A percentile compares a stretch with the other conserved stretches of the same genome.
Conservation (phyloP, 2,888 invertebrate species). For the Periphyllus acericola region DNA sequence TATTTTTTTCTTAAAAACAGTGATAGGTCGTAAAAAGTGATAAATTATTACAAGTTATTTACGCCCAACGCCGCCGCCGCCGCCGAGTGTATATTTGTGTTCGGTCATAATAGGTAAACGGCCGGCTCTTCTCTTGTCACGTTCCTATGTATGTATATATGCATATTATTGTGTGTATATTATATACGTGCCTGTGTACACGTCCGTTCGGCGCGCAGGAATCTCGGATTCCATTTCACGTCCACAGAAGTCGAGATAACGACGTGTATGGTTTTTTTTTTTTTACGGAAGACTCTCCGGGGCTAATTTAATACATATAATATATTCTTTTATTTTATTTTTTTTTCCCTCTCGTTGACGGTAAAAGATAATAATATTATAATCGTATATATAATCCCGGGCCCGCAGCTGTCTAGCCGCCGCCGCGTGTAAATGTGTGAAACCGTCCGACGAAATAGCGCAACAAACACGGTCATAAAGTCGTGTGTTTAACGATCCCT, state of each 20-base stretch:
- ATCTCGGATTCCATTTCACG: conserved; percentile 52
- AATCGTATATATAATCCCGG: conserved; percentile 36
- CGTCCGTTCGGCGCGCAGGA: conserved; percentile 14
- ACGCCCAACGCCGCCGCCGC: conserved; percentile 43
- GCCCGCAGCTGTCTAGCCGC: conserved; percentile 4
- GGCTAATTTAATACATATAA: conserved; percentile 52
- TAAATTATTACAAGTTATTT: conserved; percentile 62
- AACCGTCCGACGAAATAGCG: conserved; percentile 59
- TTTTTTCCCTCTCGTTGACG: conserved; percentile 2
- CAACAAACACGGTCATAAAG: conserved; percentile 59
- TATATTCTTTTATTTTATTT: background rate
- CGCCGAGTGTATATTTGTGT: conserved; percentile 32
- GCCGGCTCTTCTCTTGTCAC: conserved; percentile 55
- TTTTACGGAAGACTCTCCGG: conserved; percentile 43
- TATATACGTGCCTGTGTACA: background rate
- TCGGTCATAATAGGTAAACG: conserved; percentile 47
- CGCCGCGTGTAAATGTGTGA: conserved; percentile 59
- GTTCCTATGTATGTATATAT: background rate
- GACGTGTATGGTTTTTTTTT: conserved; percentile 43
- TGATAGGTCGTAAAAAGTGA: conserved; percentile 60
- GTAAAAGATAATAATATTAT: conserved; percentile 30
- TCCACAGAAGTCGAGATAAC: conserved; percentile 59
- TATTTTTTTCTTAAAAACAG: conserved; percentile 34
- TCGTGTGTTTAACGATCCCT: conserved; percentile 61
- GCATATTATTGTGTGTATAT: background rate